Percentiles rank a stretch among this genome's conserved stretches.
These are phyloP conservation scores for Pardosa pseudoannulata DNA, from an alignment of 2,888 invertebrate species.

Conservation along the genomic window DNA sequence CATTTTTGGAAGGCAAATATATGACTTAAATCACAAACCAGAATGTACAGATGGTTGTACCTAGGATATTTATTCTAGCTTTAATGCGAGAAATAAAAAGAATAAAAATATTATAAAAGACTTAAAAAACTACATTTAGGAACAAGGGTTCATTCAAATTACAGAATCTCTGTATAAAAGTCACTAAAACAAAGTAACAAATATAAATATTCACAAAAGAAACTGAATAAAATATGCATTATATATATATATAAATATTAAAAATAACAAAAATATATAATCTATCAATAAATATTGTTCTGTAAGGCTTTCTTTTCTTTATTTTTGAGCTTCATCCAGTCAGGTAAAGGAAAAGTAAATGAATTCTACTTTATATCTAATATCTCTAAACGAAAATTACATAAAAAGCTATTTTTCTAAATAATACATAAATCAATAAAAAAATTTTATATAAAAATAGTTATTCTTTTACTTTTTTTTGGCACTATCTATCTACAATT, in stretches of 20 bases:
- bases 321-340: neutral
- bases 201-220: slow-evolving; percentile 14
- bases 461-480: neutral
- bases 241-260: slow-evolving; percentile 14
- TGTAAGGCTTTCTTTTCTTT: slow-evolving; percentile 2
- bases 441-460: neutral
- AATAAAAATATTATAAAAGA: neutral
- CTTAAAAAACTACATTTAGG: neutral
- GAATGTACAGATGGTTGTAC: neutral
- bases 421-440: neutral
- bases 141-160: neutral
- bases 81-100: neutral
- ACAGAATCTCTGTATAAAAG: slow-evolving; percentile 2
- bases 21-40: too few relatives aligned
- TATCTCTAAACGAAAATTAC: neutral
- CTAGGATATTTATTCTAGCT: neutral
- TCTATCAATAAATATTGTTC: slow-evolving; percentile 13
- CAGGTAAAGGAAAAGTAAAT: neutral
- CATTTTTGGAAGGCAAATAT: too few relatives aligned
- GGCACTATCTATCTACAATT: neutral
- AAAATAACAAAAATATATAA: slow-evolving; percentile 16
- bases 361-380: neutral
- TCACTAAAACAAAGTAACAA: slow-evolving; percentile 13
- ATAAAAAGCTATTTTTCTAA: neutral
- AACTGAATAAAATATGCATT: slow-evolving; percentile 10